A percentile compares a stretch with the other conserved stretches of the same genome.
These are phyloP conservation scores for Batillaria attramentaria DNA, from an alignment of 1,140 invertebrate species.

Conservation along the genomic window DNA sequence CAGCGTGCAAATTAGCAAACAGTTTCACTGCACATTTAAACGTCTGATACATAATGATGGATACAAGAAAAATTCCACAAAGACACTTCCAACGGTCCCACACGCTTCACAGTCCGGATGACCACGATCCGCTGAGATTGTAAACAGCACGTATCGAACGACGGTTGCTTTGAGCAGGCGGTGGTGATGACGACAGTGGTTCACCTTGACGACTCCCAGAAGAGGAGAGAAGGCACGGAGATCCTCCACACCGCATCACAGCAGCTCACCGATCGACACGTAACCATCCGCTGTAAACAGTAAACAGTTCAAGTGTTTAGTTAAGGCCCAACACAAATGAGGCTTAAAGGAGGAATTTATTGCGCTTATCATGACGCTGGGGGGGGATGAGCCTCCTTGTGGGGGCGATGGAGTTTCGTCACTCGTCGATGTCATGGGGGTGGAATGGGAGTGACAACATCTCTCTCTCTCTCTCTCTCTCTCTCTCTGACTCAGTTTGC, in stretches of 20 bases:
- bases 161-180: neutral
- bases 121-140: neutral
- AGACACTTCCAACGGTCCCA: too few relatives aligned
- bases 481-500: neutral
- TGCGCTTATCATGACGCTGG: too few relatives aligned
- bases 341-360: too few relatives aligned
- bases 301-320: neutral
- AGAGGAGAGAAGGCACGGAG: neutral
- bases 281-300: slow-evolving; percentile 22
- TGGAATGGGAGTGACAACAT: neutral
- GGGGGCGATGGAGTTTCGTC: too few relatives aligned
- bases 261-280: slow-evolving; percentile 24
- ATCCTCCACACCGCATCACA: neutral
- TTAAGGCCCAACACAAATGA: neutral
- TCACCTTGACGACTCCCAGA: neutral
- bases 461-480: slow-evolving; percentile 1
- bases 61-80: too few relatives aligned
- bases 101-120: too few relatives aligned
- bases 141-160: neutral
- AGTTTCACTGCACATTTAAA: too few relatives aligned
- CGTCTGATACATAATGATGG: too few relatives aligned
- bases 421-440: too few relatives aligned
- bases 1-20: too few relatives aligned
- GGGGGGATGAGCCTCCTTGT: too few relatives aligned
- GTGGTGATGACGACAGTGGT: neutral